A percentile compares a stretch with the other conserved stretches of the same genome.
These are phyloP conservation scores for Octodonta nipae DNA, from an alignment of 2,888 invertebrate genomes.

Conservation along the genomic window DNA sequence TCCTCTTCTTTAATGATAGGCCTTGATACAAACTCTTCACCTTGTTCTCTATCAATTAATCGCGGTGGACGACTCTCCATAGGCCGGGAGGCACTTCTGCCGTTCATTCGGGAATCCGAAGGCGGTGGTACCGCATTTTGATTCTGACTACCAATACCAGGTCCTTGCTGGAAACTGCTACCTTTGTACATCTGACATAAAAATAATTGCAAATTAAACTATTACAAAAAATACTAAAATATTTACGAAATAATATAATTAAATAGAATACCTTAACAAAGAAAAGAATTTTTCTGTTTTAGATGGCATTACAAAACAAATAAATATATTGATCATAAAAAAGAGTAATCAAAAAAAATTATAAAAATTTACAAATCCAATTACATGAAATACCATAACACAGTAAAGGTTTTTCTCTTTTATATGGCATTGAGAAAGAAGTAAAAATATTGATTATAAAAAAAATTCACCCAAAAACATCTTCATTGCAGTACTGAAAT, in stretches of 20 bases:
- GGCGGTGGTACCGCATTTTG: neutral
- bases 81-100: constrained; percentile 22
- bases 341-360: neutral
- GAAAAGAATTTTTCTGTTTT: too few relatives aligned
- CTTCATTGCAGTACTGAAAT: too few relatives aligned
- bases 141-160: constrained; percentile 13
- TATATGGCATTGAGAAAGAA: too few relatives aligned
- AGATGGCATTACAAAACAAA: too few relatives aligned
- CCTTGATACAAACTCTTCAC: constrained; percentile 46
- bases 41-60: constrained; percentile 25
- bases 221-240: neutral
- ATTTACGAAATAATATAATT: neutral
- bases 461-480: too few relatives aligned
- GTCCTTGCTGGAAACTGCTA: constrained; percentile 23
- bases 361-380: neutral
- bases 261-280: too few relatives aligned
- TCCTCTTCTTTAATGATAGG: constrained; percentile 90
- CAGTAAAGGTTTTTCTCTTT: too few relatives aligned
- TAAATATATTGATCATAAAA: neutral
- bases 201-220: constrained; percentile 6
- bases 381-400: too few relatives aligned
- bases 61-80: constrained; percentile 30
- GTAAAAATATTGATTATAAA: too few relatives aligned
- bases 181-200: constrained; percentile 30
- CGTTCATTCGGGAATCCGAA: constrained; percentile 28